Conservation (phyloP, 2,797 vertebrate genomes). For the Luscinia megarhynchos region DNA sequence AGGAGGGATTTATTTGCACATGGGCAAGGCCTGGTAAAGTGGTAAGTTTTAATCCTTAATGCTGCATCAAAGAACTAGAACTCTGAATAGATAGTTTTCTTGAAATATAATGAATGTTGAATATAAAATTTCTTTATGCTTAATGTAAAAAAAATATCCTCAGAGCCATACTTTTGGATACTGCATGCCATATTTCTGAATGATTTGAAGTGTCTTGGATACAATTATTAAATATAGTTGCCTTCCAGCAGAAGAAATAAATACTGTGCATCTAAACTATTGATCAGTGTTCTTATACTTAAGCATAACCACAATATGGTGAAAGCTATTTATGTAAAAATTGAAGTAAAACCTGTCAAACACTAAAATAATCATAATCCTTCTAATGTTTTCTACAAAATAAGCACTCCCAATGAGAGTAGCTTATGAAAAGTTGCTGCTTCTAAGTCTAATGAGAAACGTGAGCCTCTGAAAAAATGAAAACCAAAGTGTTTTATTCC, state of each 20-base stretch:
- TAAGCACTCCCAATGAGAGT: constrained; percentile 18
- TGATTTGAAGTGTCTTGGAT: constrained; percentile 84
- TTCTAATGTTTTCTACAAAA: constrained; percentile 34
- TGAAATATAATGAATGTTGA: constrained; percentile 81
- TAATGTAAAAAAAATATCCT: constrained; percentile 81
- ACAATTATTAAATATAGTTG: constrained; percentile 76
- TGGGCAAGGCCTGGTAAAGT: constrained; percentile 99
- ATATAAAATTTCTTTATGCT: constrained; percentile 81
- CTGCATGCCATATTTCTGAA: constrained; percentile 86
- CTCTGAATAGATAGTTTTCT: constrained; percentile 77
- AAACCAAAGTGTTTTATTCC: constrained; percentile 49
- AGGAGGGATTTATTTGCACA: constrained; percentile 99
- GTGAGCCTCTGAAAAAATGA: constrained; percentile 45
- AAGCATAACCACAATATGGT: constrained; percentile 70
- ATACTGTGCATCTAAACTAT: constrained; percentile 72
- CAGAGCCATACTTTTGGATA: constrained; percentile 87
- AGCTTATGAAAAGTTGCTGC: constrained; percentile 54
- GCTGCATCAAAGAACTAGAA: constrained; percentile 81
- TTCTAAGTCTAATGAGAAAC: constrained; percentile 41
- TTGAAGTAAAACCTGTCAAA: constrained; percentile 57
- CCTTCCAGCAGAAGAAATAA: constrained; percentile 81
- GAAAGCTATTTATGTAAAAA: constrained; percentile 67
- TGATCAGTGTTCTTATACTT: constrained; percentile 72
- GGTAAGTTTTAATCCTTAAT: constrained; percentile 93
- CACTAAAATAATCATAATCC: constrained; percentile 50